These are phyloP conservation scores for Scolopax rusticola DNA, from an alignment of 2,797 vertebrate genomes.

Conservation along the genomic window DNA sequence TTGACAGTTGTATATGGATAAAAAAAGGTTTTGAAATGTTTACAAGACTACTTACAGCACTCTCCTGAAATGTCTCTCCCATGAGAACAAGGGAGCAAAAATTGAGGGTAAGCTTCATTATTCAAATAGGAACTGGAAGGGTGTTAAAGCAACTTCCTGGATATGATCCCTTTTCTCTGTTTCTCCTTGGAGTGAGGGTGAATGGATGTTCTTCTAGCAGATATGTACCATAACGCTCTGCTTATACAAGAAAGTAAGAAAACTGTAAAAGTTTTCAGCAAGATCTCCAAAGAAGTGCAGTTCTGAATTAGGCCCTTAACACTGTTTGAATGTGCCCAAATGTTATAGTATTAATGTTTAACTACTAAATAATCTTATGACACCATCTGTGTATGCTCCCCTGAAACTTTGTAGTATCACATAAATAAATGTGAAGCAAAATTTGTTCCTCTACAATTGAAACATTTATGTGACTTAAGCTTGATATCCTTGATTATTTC, in stretches of 20 bases:
- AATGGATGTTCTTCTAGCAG: not conserved
- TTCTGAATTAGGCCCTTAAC: conserved; percentile 13
- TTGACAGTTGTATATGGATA: not conserved
- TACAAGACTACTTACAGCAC: not conserved
- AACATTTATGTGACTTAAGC: not conserved
- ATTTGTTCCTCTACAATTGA: not conserved
- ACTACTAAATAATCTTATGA: not conserved
- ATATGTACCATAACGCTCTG: not conserved
- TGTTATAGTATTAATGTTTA: not conserved
- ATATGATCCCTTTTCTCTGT: not conserved
- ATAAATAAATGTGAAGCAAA: not conserved
- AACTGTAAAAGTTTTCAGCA: not conserved
- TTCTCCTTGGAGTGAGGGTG: not conserved
- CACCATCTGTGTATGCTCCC: not conserved
- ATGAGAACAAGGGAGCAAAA: not conserved
- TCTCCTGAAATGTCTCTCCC: not conserved
- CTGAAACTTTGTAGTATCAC: not conserved
- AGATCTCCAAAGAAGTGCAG: not conserved
- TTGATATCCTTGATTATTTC: not conserved
- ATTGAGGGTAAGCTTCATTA: not conserved
- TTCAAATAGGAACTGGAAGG: not conserved
- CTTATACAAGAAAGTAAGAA: not conserved
- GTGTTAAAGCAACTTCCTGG: not conserved
- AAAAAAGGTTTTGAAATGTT: conserved; percentile 5
- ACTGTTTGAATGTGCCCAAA: not conserved